A percentile compares a stretch with the other conserved stretches of the same genome.
These are phyloP conservation scores for Empis livida DNA, from an alignment of 2,888 invertebrate genomes.

Conservation along the genomic window DNA sequence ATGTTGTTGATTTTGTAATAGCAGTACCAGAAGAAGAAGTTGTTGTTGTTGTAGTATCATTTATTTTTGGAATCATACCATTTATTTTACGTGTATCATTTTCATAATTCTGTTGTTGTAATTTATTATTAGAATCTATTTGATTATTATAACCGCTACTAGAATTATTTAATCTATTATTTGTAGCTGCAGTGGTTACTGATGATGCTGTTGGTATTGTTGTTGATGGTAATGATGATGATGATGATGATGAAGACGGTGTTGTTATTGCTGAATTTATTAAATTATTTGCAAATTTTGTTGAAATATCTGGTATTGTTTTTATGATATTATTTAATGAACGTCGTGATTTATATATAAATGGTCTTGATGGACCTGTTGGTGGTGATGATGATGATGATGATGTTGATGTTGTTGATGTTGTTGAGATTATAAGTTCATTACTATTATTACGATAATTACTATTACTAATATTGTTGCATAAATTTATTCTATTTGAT, in stretches of 20 bases:
- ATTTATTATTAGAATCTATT: neutral
- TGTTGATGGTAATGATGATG: neutral
- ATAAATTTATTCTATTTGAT: neutral
- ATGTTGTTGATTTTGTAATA: constrained; percentile 13
- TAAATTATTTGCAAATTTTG: neutral
- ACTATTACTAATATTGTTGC: neutral
- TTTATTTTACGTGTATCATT: neutral
- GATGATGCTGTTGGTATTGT: neutral
- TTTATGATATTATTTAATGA: constrained; percentile 9
- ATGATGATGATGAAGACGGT: constrained; percentile 9
- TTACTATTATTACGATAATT: neutral
- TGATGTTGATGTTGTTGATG: constrained; percentile 12
- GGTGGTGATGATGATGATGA: constrained; percentile 21
- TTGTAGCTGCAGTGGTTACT: constrained; percentile 6
- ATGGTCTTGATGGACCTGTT: constrained; percentile 7
- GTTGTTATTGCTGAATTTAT: constrained; percentile 2
- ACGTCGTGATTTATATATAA: constrained; percentile 19
- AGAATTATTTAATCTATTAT: neutral
- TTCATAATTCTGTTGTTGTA: neutral
- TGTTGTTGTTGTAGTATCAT: constrained; percentile 12
- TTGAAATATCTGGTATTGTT: constrained; percentile 11
- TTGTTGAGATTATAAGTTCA: neutral
- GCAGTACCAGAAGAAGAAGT: constrained; percentile 11
- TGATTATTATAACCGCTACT: neutral
- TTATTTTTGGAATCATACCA: neutral